Evolutionary conservation across 2,888 invertebrate genomes (phyloP), one percentile per base, ranked within the genome.

Genomic region (Coenonympha arcania): DNA sequence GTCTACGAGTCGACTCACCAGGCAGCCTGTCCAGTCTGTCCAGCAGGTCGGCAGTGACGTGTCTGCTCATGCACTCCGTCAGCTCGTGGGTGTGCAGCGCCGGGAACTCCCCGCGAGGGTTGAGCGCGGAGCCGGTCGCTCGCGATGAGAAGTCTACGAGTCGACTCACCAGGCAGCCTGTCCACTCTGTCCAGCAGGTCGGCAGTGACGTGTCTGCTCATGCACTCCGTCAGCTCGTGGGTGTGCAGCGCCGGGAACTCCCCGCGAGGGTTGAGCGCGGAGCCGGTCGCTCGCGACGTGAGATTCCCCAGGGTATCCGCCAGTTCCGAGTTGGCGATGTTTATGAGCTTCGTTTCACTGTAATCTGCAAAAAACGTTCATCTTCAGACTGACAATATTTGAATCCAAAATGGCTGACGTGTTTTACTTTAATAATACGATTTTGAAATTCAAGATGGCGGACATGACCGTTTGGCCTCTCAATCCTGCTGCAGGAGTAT

Each of bases 241-340:
- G 73, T 69, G 62, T 88, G 84, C 33, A 84, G 74, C 26, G 82
- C 61, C 0, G 96, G 95, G 77, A 93, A 92, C 67, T 90, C 88
- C 66, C 90, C 91, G 6, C 86, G 76, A n/a, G 93, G 92, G 89
- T 98, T 98, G 46, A 98, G 83, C 3, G 90, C 82, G 53, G 83
- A 84, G 13, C 93, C 93, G 57, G 92, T 91, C 67, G 93, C 93
- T 13, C 98, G 90, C 48, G 90, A 92, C 52, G 95, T 87, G 44
- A 99, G 88, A 88, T 99, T 99, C 18, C 98, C 98, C 13, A 98
- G 77, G 0, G 94, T 95, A 75, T 98, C 95, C 2, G 96, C 97
- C 50, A 99, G 82, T 73, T 98, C 97, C 0, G 94, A 88, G 85
- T 99, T 98, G 15, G 95, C 84, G 47, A 92, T 89, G 61, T 93